Percentiles rank a stretch among this genome's conserved stretches.
These are phyloP conservation scores for Charina bottae DNA, from an alignment of 2,113 vertebrate genomes.

Conservation along the genomic window DNA sequence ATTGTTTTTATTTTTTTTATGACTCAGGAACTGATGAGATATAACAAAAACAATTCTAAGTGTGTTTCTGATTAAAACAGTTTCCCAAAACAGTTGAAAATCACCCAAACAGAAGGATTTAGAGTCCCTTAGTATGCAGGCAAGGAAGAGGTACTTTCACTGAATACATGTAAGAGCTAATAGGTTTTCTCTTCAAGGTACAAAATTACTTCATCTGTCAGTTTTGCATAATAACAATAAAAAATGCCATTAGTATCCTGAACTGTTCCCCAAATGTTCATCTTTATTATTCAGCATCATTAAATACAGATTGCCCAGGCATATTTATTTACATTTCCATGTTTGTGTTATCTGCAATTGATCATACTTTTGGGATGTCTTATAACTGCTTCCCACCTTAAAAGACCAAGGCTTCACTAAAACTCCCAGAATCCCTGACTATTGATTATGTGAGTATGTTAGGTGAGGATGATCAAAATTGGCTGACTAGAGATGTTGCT, in stretches of 20 bases:
- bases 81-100: neutral
- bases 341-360: neutral
- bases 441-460: neutral
- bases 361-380: neutral
- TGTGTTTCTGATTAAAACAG: neutral
- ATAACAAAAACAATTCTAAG: neutral
- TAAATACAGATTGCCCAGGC: neutral
- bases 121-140: neutral
- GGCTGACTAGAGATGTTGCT: neutral
- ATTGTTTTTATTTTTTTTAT: neutral
- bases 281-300: neutral
- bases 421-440: neutral
- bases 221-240: neutral
- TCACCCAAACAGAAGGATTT: neutral
- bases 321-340: slow-evolving; percentile 10
- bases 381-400: neutral
- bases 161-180: neutral
- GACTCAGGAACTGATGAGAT: slow-evolving; percentile 12
- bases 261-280: neutral
- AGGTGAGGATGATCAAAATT: neutral
- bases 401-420: neutral
- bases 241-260: neutral
- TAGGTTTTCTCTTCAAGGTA: slow-evolving; percentile 17
- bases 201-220: neutral
- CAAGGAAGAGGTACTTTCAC: slow-evolving; percentile 12